Evolutionary conservation across 2,888 invertebrate species (phyloP), one percentile per base, ranked within the genome.

Genomic region (Meganola albula): DNA sequence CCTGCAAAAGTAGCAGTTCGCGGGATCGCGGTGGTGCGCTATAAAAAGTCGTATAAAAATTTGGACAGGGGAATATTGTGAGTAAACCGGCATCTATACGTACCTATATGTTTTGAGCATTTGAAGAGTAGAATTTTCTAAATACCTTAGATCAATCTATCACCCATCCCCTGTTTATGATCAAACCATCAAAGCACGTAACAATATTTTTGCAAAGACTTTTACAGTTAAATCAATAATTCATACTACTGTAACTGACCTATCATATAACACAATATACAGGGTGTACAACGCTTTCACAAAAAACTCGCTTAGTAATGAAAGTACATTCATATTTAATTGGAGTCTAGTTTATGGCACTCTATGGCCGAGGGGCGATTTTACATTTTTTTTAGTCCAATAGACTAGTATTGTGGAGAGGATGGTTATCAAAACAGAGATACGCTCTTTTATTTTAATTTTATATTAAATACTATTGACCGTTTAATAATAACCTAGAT

Each of bases 251-350:
- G n/a, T n/a, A 20, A 48, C 54, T 59, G 59, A 58, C 57, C 54
- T 46, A 36, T 55, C 53, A 29, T 40, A 47, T 55, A 53, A 44
- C 56, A 55, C 47, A 55, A 55, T 53, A 51, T 51, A 48, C 52
- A 58, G 53, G 52, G 57, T 54, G 45, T 20, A 20, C n/a, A 7
- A 20, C 8, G n/a, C n/a, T 45, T 44, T 37, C 42, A 31, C 42
- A 42, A 44, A 71, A 74, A 74, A 64, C 72, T 63, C 60, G 61
- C 61, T 56, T 53, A 42, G 73, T 77, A 79, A 80, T 76, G 71
- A 68, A 64, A 70, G 62, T 63, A 48, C 69, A 69, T 84, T 69
- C 79, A 83, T 83, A 82, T 82, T 82, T 83, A 84, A 84, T 84
- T 84, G 83, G 79, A 63, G 64, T 51, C 64, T 75, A 72, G 74